These are phyloP conservation scores for Dendrolimus houi DNA, from an alignment of 2,888 invertebrate species.

Conservation along the genomic window DNA sequence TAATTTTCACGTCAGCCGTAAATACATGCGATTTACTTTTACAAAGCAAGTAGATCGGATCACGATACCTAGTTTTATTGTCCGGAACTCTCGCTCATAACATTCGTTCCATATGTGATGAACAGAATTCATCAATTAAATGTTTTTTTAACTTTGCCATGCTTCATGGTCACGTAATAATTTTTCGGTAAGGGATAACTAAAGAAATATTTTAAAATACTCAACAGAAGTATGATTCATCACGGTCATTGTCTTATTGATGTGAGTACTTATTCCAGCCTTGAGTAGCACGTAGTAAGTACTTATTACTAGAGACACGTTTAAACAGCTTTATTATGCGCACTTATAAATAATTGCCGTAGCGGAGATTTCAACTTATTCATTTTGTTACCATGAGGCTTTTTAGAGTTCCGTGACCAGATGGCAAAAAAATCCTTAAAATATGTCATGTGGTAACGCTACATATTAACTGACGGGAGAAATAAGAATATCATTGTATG, in stretches of 20 bases:
- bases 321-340: background rate
- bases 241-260: constrained; percentile 17
- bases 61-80: constrained; percentile 37
- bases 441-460: too few relatives aligned
- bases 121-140: constrained; percentile 47
- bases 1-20: constrained; percentile 21
- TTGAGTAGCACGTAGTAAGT: background rate
- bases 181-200: background rate
- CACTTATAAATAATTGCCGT: background rate
- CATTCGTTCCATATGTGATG: constrained; percentile 54
- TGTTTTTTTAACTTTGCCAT: constrained; percentile 38
- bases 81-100: constrained; percentile 48
- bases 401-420: too few relatives aligned
- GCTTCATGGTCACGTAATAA: constrained; percentile 49
- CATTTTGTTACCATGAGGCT: background rate
- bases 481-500: too few relatives aligned
- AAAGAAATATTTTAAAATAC: background rate
- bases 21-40: constrained; percentile 35
- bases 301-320: background rate
- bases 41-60: constrained; percentile 52
- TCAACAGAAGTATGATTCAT: background rate
- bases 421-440: too few relatives aligned
- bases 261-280: background rate
- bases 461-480: too few relatives aligned
- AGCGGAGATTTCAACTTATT: background rate